These are phyloP conservation scores for Synchiropus splendidus DNA, from an alignment of 2,113 vertebrate genomes.

Conservation along the genomic window DNA sequence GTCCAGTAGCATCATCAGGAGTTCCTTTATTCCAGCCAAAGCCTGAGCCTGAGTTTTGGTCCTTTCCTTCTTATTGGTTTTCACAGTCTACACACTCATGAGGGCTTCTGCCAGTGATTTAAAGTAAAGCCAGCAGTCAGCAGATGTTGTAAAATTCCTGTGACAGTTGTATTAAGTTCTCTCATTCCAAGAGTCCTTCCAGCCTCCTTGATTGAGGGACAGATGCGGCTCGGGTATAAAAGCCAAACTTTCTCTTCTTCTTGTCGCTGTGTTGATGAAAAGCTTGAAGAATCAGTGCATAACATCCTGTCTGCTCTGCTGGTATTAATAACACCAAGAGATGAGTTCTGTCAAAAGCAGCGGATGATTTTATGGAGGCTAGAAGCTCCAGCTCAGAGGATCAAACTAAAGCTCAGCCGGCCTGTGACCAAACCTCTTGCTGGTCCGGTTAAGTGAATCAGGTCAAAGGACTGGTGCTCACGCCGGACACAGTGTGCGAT, in stretches of 20 bases:
- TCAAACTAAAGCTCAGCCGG: constrained; percentile 36
- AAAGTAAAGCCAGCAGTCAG: no score
- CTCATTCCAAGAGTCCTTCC: no score
- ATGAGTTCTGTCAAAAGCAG: constrained; percentile 50
- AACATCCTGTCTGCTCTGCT: constrained; percentile 49
- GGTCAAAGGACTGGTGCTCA: constrained; percentile 36
- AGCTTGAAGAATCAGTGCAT: constrained; percentile 53
- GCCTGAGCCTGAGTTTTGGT: no score
- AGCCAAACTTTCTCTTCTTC: constrained; percentile 27
- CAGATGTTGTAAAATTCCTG: no score
- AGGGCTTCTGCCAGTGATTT: no score
- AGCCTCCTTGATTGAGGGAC: constrained; percentile 15
- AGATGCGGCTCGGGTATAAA: constrained; percentile 38
- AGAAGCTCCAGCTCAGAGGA: constrained; percentile 47
- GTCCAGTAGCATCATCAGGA: no score
- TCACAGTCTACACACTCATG: no score
- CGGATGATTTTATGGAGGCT: constrained; percentile 49
- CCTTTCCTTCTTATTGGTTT: no score
- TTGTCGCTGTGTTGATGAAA: constrained; percentile 44
- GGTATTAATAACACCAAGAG: constrained; percentile 55
- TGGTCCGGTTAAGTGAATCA: constrained; percentile 52
- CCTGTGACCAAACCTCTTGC: constrained; percentile 45
- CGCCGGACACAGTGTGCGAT: neutral
- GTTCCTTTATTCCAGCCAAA: no score
- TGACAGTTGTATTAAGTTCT: no score